Evolutionary conservation across 2,888 invertebrate genomes (phyloP).

Genomic region (Caradrina kadenii): DNA sequence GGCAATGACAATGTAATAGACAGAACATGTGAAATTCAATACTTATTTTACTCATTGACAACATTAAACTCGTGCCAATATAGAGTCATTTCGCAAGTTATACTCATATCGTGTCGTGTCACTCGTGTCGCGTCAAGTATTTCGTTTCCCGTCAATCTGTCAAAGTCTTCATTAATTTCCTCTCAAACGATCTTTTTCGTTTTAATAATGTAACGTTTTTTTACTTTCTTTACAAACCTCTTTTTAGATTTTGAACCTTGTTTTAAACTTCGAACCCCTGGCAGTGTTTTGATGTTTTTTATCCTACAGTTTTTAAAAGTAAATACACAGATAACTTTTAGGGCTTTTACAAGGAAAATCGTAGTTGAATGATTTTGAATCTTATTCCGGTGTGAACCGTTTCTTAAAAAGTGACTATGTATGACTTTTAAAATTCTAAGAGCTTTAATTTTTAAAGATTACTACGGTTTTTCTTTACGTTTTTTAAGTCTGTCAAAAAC

Average conservation of each 20-base stretch:
- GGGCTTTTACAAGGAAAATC: too few species aligned
- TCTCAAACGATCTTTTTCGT: conserved; percentile 51
- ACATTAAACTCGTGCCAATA: conserved; percentile 42
- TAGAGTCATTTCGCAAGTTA: conserved; percentile 45
- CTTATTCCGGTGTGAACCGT: too few species aligned
- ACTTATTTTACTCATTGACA: conserved; percentile 26
- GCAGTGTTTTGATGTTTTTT: background rate
- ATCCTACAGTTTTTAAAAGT: background rate
- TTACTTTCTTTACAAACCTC: background rate
- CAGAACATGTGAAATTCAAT: conserved; percentile 55
- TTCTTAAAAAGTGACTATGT: too few species aligned
- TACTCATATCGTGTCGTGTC: conserved; percentile 49
- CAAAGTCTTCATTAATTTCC: conserved; percentile 76
- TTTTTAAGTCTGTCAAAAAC: too few species aligned
- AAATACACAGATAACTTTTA: too few species aligned
- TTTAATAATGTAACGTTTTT: conserved; percentile 25
- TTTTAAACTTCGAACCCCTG: background rate
- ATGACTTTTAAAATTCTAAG: too few species aligned
- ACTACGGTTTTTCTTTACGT: too few species aligned
- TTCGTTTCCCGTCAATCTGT: conserved; percentile 77
- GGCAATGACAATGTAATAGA: conserved; percentile 52
- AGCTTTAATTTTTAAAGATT: too few species aligned
- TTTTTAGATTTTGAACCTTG: background rate
- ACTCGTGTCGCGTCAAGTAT: conserved; percentile 70
- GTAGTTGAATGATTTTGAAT: too few species aligned